Evolutionary conservation across 2,888 invertebrate species (phyloP).

Genomic region (Drosophila meridionalis): DNA sequence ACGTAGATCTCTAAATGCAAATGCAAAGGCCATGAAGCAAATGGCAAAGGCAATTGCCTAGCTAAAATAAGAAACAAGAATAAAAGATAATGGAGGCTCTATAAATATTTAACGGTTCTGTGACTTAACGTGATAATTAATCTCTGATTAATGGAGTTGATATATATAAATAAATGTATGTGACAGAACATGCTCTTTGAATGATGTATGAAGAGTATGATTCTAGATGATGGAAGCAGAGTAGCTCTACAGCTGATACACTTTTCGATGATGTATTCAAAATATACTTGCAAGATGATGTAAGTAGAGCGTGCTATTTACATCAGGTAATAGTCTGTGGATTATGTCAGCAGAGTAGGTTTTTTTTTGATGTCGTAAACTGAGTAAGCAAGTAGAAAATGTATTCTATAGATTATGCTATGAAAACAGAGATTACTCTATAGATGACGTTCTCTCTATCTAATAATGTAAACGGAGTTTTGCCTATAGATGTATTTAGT

Average conservation of each 20-base stretch:
- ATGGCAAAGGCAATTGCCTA: background rate
- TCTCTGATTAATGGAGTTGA: background rate
- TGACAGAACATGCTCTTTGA: background rate
- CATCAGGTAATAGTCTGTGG: background rate
- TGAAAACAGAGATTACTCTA: background rate
- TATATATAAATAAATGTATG: background rate
- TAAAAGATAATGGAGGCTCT: background rate
- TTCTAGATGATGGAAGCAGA: background rate
- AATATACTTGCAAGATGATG: background rate
- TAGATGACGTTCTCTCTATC: background rate
- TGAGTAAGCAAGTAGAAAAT: background rate
- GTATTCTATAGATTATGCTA: background rate
- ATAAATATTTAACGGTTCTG: background rate
- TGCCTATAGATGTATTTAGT: too few relatives aligned
- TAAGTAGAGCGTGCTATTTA: background rate
- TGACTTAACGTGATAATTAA: background rate
- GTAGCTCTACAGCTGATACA: too few relatives aligned
- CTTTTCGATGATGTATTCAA: too few relatives aligned
- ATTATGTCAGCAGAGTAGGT: background rate
- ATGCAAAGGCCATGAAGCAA: conserved; percentile 1
- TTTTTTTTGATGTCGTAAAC: background rate
- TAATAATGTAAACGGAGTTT: too few relatives aligned
- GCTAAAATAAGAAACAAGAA: background rate
- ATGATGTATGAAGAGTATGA: background rate
- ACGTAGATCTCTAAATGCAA: conserved; percentile 41